Evolutionary conservation across 1,140 invertebrate genomes (phyloP), one percentile per base, ranked within the genome.

Genomic region (Halesus radiatus): DNA sequence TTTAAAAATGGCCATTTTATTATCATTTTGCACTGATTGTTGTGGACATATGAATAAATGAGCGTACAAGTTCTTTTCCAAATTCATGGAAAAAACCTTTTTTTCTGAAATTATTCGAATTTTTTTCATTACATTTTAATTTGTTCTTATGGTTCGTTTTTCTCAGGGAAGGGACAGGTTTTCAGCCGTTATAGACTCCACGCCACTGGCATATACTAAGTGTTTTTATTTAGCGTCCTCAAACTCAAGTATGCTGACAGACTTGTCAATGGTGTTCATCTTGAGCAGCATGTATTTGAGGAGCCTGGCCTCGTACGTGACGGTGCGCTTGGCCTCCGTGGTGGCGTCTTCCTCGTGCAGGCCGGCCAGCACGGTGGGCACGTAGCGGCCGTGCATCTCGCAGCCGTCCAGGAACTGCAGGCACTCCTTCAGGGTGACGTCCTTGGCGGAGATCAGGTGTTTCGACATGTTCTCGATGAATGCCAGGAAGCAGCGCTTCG

Each of bases 401-500:
- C 97, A 99, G 81, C 97, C 96, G 84, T 98, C 96, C 18, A 99
- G 91, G 90, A 99, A 99, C 81, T 94, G 92, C 76, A 98, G 91
- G 85, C 97, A 98, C 85, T 99, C 98, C 84, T 96, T 93, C 70
- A 98, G 91, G 53, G 97, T 95, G 4, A 93, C 92, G 89, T 98
- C 97, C 86, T 95, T 94, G 20, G 98, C 92, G 58, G 96, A 94
- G 56, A 98, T 95, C 85, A 98, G 93, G 86, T 98, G 97, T 85
- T 98, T 98, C 0, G 96, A 92, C 79, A 98, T 90, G 87, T 98
- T 97, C 89, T 99, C 97, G 54, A 99, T 93, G 77, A 98, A 92
- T 0, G 97, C 98, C 5, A 99, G 88, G 85, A 99, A 97, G 88
- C 97, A 99, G 81, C 97, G 89, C 88, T 99, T 99, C 1, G 97